Base-by-base conservation (phyloP, 1,140 invertebrate species). In the Holcopasites calliopsidis region DNA sequence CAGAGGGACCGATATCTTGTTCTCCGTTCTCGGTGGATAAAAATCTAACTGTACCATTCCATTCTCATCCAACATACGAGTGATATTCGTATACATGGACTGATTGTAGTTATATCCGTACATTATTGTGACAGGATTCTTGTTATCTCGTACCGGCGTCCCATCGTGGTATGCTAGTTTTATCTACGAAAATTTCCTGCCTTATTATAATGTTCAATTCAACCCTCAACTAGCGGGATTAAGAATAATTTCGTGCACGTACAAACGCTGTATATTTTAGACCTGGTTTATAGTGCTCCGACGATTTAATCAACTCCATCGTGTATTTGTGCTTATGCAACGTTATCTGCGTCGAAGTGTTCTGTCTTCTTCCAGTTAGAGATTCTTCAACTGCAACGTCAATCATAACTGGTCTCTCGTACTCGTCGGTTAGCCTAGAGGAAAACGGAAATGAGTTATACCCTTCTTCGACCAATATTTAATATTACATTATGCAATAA, bases 281-380 rank as follows among this genome's bases (percentile, higher is more conserved):
- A 8, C 95, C 96, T 3, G 97, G 96, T 87, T 98, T 98, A 89
- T 97, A 99, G 79, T 95, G 95, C 66, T 96, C 94, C 4, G 97
- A 93, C 1, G 96, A 96, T 82, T 97, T 94, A 54, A 96, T 94
- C 55, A 97, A 93, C 80, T 97, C 95, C 88, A 99, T 93, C 83
- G 95, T 95, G 83, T 98, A 97, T 35, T 95, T 95, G 80, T 97
- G 94, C 73, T 95, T 94, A 86, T 98, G 95, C 2, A 98, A 89
- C 21, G 94, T 94, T 66, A 98, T 92, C 75, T 94, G 93, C 0
- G 94, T 90, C 0, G 96, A 94, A 11, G 94, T 93, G 90, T 98
- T 98, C 88, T 98, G 97, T 82, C 95, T 93, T 75, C 96, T 92
- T 26, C 95, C 94, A 3, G 96, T 97, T 69, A 96, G 90, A 55